Percentiles rank a stretch among this genome's conserved stretches.
These are phyloP conservation scores for Pyrocoelia pectoralis DNA, from an alignment of 2,888 invertebrate species.

Conservation along the genomic window DNA sequence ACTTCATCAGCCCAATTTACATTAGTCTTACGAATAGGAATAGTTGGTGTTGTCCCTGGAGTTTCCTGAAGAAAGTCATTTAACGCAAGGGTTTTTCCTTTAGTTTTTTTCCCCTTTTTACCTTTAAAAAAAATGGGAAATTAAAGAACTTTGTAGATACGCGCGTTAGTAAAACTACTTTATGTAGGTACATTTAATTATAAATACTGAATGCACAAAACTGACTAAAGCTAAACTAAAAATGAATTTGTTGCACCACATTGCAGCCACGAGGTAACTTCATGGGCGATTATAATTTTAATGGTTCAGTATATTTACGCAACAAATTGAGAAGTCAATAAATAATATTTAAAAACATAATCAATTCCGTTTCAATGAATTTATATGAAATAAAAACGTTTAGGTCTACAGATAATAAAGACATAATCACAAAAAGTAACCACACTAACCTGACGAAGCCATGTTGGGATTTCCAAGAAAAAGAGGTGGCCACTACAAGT, in stretches of 20 bases:
- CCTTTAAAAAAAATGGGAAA: constrained; percentile 58
- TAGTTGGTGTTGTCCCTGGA: constrained; percentile 64
- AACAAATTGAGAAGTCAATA: neutral
- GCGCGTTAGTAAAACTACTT: too few species aligned
- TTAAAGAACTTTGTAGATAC: neutral
- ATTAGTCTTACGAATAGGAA: constrained; percentile 64
- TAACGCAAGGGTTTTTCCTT: constrained; percentile 82
- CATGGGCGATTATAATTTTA: constrained; percentile 30
- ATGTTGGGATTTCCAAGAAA: constrained; percentile 63
- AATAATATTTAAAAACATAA: constrained; percentile 27
- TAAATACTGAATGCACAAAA: neutral
- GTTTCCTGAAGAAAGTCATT: constrained; percentile 81
- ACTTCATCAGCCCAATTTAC: constrained; percentile 81
- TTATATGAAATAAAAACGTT: neutral
- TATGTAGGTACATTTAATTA: neutral
- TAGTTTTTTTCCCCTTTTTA: constrained; percentile 87
- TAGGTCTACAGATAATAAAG: constrained; percentile 45
- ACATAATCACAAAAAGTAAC: constrained; percentile 58
- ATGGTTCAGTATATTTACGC: too few species aligned
- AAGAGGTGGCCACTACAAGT: constrained; percentile 26
- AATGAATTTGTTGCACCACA: constrained; percentile 17
- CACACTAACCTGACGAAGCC: constrained; percentile 77
- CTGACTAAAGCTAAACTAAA: too few species aligned
- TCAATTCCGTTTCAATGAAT: constrained; percentile 13
- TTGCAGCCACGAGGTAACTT: constrained; percentile 41